Percentiles rank a stretch among this genome's conserved stretches.
Conservation (phyloP, 92 coral and sea anemone genomes). For the Palythoa grandiflora region DNA sequence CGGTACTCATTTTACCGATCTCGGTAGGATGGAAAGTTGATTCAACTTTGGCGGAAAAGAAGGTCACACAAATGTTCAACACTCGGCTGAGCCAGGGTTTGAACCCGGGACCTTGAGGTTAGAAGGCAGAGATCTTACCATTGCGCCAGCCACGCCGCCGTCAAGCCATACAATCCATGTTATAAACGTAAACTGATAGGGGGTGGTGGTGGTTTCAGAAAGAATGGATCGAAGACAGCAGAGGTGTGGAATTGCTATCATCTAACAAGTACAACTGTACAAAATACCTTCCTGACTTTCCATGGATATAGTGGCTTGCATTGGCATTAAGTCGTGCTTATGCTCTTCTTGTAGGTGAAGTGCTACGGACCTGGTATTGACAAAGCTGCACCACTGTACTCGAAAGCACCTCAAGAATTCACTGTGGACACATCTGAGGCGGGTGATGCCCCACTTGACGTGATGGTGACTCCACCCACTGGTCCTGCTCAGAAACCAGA, state of each 20-base stretch:
- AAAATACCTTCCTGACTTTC: background rate
- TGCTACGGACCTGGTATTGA: slow-evolving; percentile 98
- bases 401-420: slow-evolving; percentile 90
- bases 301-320: background rate
- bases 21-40: too few species aligned
- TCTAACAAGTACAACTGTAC: too few species aligned
- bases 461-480: slow-evolving; percentile 86
- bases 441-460: slow-evolving; percentile 95
- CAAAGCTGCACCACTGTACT: slow-evolving; percentile 79
- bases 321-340: background rate
- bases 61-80: background rate
- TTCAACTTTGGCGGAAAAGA: background rate
- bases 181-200: background rate
- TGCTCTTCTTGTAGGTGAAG: slow-evolving; percentile 62
- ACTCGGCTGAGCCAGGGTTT: too few species aligned
- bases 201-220: background rate
- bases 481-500: slow-evolving; percentile 83
- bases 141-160: too few species aligned
- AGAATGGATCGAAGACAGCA: too few species aligned
- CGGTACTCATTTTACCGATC: too few species aligned
- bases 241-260: too few species aligned
- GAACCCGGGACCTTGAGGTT: too few species aligned
- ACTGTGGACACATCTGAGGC: slow-evolving; percentile 94
- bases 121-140: too few species aligned
- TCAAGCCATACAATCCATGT: too few species aligned